Base-by-base conservation (phyloP, 2,888 invertebrate genomes). In the Ormyrus rosae region DNA sequence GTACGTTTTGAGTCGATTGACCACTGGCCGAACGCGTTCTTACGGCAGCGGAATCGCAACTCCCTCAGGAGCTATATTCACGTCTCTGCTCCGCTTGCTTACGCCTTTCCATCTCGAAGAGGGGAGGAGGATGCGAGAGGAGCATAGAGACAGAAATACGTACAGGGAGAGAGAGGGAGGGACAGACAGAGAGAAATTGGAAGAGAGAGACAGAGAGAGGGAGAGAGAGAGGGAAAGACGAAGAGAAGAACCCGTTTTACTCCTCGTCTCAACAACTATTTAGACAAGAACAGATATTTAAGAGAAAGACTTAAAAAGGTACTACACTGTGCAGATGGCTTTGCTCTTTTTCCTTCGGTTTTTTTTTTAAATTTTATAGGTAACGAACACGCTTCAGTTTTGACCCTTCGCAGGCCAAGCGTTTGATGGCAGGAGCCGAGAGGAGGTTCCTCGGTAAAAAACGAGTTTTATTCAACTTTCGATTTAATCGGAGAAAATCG, bases 21-120 rank as follows among this genome's bases (percentile, higher is more conserved):
- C 50, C 34, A 51, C 61, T 11, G 53, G 77, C n/a, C 51, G 50
- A 70, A 50, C 70, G 56, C 69, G 63, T 77, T 70, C 63, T 64
- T 58, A 65, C 78, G 65, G 13, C 71, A 60, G 65, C 60, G 71
- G 65, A 72, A 53, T 60, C 65, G 65, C 60, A 72, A 78, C 78
- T 78, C 78, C 77, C 78, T 67, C 78, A 60, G 78, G 72, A 71
- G 55, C 55, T 50, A 19, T 11, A 45, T 19, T 11, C 63, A 46
- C 19, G 34, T n/a, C 45, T 48, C 65, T 51, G 13, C 48, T 34
- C 11, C 69, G 11, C 51, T 75, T 48, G 45, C 64, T 61, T 67
- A n/a, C 46, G 50, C 2, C 75, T 51, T 19, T 50, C 11, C 45
- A 48, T n/a, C 0, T 6, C 46, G 51, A 19, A 60, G 68, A 60